phyloP scores from a whole-genome alignment of 2,888 invertebrate genomes.

The Pseudolycoriella hygida region DNA sequence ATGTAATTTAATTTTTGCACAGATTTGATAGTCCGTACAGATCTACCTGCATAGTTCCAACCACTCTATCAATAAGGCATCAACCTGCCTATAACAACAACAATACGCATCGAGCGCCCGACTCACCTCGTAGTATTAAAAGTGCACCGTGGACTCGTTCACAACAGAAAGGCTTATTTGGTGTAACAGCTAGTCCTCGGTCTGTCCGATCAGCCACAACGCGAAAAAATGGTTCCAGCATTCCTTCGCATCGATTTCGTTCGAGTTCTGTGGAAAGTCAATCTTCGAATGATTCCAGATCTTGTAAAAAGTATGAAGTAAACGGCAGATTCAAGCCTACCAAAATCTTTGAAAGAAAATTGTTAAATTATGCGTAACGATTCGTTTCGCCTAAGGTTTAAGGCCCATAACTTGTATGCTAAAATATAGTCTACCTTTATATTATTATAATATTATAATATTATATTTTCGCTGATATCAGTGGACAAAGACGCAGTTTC shows the following conservation, averaged over 20 bases:
- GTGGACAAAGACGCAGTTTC: too few relatives aligned
- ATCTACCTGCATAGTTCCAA: conserved; percentile 33
- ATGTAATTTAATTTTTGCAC: not conserved
- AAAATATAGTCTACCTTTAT: too few relatives aligned
- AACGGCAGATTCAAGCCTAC: too few relatives aligned
- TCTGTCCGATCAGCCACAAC: conserved; percentile 54
- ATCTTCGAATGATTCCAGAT: conserved; percentile 70
- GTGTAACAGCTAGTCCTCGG: conserved; percentile 58
- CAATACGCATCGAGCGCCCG: conserved; percentile 28
- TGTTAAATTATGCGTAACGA: too few relatives aligned
- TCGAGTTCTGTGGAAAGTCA: conserved; percentile 80
- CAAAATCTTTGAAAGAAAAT: conserved; percentile 5
- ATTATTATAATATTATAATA: too few relatives aligned
- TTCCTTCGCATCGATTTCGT: conserved; percentile 33
- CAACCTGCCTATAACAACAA: conserved; percentile 20
- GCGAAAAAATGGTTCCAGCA: conserved; percentile 14
- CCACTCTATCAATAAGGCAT: conserved; percentile 26
- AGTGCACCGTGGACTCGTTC: conserved; percentile 66
- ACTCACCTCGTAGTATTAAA: conserved; percentile 64
- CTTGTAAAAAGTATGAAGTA: conserved; percentile 46
- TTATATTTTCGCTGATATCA: too few relatives aligned
- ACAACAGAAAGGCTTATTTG: conserved; percentile 58
- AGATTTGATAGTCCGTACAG: conserved; percentile 33
- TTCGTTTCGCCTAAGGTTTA: too few relatives aligned
- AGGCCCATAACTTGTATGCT: too few relatives aligned